A percentile compares a stretch with the other conserved stretches of the same genome.
Evolutionary conservation across 2,113 vertebrate species (phyloP).

Genomic region (Hippocampus zosterae): DNA sequence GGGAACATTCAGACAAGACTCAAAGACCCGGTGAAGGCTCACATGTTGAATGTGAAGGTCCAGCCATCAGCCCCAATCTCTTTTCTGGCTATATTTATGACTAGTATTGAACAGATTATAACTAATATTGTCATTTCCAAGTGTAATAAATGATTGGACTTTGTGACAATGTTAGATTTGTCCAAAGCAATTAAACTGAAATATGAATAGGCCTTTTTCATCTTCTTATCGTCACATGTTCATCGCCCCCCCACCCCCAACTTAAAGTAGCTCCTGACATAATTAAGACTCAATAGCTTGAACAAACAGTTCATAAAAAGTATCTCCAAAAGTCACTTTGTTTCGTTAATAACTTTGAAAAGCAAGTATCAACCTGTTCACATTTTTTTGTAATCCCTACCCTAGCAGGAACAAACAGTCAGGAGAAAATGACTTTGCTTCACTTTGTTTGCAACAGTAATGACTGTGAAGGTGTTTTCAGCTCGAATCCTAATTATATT

Average conservation of each 20-base stretch:
- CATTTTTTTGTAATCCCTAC: conserved; percentile 61
- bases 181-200: neutral
- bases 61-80: neutral
- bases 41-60: neutral
- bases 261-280: conserved; percentile 26
- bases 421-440: conserved; percentile 43
- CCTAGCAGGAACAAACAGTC: conserved; percentile 55
- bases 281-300: conserved; percentile 12
- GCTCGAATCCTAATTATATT: conserved; percentile 48
- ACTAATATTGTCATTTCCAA: neutral
- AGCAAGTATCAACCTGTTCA: conserved; percentile 44
- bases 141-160: conserved; percentile 1
- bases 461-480: conserved; percentile 53
- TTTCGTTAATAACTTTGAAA: conserved; percentile 67
- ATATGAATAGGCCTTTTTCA: neutral
- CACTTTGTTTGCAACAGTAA: conserved; percentile 49
- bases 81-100: neutral
- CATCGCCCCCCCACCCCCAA: neutral
- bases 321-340: conserved; percentile 56
- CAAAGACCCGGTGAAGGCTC: neutral
- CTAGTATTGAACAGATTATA: neutral
- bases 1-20: neutral
- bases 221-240: neutral
- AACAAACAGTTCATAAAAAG: conserved; percentile 57
- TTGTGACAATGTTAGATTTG: neutral